phyloP scores from a whole-genome alignment of 2,113 vertebrate genomes.

The Potamarius usumacintae region DNA sequence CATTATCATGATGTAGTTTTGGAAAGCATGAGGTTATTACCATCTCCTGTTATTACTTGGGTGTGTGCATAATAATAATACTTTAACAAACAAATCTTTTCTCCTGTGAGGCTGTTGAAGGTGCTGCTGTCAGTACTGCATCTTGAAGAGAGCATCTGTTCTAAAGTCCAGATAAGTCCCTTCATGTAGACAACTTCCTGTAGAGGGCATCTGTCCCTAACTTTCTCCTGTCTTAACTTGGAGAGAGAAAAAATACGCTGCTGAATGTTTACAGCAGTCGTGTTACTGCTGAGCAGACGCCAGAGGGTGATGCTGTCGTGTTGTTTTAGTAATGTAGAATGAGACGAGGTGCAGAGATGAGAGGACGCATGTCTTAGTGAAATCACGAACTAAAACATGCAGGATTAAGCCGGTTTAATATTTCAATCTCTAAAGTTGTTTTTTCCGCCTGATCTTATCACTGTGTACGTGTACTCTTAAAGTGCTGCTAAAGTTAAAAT shows the following conservation, averaged over 20 bases:
- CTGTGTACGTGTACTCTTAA: not conserved
- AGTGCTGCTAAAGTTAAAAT: not conserved
- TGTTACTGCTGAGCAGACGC: not conserved
- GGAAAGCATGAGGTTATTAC: not conserved
- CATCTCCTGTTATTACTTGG: no score
- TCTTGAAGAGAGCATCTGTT: no score
- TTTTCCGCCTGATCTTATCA: not conserved
- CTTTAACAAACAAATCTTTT: not conserved
- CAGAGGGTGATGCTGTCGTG: slow-evolving; percentile 3
- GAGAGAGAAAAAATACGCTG: no score
- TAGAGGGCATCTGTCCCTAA: not conserved
- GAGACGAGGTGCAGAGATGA: not conserved
- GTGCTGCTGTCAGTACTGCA: no score
- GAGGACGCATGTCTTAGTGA: not conserved
- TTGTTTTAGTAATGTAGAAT: no score
- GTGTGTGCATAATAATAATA: not conserved
- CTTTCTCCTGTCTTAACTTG: not conserved
- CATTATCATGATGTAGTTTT: not conserved
- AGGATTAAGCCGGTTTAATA: not conserved
- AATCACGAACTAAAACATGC: not conserved
- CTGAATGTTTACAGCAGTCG: not conserved
- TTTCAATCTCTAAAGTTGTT: not conserved
- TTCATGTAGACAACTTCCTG: not conserved
- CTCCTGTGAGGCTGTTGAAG: no score
- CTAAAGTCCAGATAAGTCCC: not conserved